Percentiles rank a stretch among this genome's conserved stretches.
Conservation (phyloP, 2,888 invertebrate genomes). For the Lasioglossum morio region DNA sequence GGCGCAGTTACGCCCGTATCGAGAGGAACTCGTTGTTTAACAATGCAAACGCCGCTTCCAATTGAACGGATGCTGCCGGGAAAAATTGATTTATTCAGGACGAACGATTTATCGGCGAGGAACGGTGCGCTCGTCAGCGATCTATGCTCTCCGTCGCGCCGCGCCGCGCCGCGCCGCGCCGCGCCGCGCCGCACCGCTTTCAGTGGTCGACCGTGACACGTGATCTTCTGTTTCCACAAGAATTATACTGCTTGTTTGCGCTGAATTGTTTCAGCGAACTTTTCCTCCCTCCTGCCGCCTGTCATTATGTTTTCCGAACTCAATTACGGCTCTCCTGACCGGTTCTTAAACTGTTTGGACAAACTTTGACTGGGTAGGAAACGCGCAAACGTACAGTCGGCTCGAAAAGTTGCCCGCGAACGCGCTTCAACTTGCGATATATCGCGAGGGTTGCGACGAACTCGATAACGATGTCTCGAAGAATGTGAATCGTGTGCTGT, state of each 20-base stretch:
- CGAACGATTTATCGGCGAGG: constrained; percentile 35
- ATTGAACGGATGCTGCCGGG: constrained; percentile 45
- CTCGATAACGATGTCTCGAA: background rate
- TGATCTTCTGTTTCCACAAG: constrained; percentile 5
- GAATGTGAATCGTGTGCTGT: background rate
- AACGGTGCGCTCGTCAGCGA: background rate
- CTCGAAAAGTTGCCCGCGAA: background rate
- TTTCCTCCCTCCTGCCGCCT: background rate
- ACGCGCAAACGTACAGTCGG: background rate
- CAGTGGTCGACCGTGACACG: constrained; percentile 11
- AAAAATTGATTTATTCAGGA: constrained; percentile 59
- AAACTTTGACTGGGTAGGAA: background rate
- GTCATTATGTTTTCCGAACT: background rate
- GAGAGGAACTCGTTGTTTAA: constrained; percentile 46
- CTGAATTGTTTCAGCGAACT: background rate
- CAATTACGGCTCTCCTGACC: background rate
- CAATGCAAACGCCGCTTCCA: constrained; percentile 55
- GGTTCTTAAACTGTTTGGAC: constrained; percentile 16
- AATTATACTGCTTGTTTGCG: constrained; percentile 23
- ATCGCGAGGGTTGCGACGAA: background rate
- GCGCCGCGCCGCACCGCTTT: background rate
- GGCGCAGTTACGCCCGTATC: constrained; percentile 23
- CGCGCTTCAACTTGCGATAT: background rate
- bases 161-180: no score
- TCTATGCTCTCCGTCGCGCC: no score